Evolutionary conservation across 1,140 invertebrate genomes (phyloP).

Genomic region (Ganaspis sp.): DNA sequence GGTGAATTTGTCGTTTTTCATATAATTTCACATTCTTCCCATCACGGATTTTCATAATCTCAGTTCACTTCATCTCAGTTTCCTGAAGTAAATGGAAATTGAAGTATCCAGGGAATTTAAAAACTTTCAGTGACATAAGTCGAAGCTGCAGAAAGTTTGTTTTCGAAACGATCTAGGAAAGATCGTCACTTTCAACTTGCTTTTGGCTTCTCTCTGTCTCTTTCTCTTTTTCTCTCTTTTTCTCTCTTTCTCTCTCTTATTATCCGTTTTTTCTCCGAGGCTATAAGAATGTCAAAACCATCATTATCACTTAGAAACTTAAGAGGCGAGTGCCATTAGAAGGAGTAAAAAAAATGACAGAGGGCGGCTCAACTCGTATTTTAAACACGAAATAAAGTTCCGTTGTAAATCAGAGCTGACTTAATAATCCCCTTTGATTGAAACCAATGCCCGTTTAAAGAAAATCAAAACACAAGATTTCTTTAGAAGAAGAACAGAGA

Average conservation of each 20-base stretch:
- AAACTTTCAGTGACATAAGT: slow-evolving; percentile 2
- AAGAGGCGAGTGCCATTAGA: not conserved
- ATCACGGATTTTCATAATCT: not conserved
- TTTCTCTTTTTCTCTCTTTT: not conserved
- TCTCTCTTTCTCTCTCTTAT: not conserved
- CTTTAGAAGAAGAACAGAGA: not conserved
- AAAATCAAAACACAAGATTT: not conserved
- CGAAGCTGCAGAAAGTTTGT: slow-evolving; percentile 18
- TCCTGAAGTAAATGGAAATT: slow-evolving; percentile 10
- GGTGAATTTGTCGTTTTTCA: not conserved
- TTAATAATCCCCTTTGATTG: slow-evolving; percentile 15
- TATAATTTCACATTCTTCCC: not conserved
- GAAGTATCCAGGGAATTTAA: slow-evolving; percentile 9
- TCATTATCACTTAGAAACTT: slow-evolving; percentile 24
- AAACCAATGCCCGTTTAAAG: not conserved
- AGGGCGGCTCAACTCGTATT: not conserved
- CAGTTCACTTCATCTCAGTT: not conserved
- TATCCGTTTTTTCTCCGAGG: not conserved
- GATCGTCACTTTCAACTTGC: not conserved
- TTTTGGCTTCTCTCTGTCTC: not conserved
- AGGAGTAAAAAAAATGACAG: not conserved
- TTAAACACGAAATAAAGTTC: not conserved
- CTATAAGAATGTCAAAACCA: slow-evolving; percentile 11
- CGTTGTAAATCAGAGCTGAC: not conserved
- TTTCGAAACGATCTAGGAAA: slow-evolving; percentile 4